Evolutionary conservation across 2,113 vertebrate genomes (phyloP).

Genomic region (Uropsilus gracilis): DNA sequence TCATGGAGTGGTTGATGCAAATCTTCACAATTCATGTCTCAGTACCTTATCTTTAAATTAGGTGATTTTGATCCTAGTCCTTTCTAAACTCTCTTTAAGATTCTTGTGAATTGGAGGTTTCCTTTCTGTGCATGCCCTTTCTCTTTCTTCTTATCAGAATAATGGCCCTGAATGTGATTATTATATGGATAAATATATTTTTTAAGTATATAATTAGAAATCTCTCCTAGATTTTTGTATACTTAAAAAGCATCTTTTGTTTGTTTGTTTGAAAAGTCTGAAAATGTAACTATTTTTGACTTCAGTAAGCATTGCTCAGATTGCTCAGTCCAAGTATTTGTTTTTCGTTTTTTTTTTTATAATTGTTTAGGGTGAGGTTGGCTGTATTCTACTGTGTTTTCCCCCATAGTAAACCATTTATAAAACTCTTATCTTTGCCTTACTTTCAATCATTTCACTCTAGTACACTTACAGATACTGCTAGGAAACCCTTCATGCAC

Average conservation of each 20-base stretch:
- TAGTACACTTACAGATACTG: neutral
- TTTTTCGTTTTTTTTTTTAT: neutral
- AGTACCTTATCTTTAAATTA: neutral
- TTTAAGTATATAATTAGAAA: neutral
- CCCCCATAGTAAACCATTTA: neutral
- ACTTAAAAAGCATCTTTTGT: neutral
- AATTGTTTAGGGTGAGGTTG: neutral
- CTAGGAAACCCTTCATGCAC: neutral
- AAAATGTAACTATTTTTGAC: neutral
- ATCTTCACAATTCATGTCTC: neutral
- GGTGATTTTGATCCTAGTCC: neutral
- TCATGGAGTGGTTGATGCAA: neutral
- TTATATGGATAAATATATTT: neutral
- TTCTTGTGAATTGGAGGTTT: neutral
- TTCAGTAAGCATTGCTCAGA: neutral
- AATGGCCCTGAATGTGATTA: neutral
- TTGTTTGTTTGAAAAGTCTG: neutral
- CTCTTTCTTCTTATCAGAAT: conserved; percentile 3
- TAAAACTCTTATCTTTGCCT: neutral
- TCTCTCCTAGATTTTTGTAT: neutral
- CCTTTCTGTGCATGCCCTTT: neutral
- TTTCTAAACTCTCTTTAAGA: neutral
- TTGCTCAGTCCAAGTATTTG: neutral
- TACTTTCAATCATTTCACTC: neutral
- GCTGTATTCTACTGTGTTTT: neutral